Conservation (phyloP, 2,888 invertebrate species). For the Drosophila mayaguana region DNA sequence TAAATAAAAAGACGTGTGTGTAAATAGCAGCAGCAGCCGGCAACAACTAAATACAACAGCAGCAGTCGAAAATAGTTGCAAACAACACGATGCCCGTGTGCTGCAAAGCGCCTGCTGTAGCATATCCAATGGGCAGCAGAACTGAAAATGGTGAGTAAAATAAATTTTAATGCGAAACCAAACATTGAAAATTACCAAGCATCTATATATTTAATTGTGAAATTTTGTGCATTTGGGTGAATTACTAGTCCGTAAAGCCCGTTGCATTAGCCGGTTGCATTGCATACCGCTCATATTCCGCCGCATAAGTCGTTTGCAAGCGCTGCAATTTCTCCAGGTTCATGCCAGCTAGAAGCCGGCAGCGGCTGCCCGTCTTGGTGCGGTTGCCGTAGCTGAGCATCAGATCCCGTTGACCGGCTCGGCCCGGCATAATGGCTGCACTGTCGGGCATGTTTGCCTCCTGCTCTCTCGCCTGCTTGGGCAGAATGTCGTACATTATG, state of each 20-base stretch:
- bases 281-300: constrained; percentile 3
- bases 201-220: neutral
- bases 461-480: constrained; percentile 8
- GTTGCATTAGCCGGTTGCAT: constrained; percentile 5
- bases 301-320: constrained; percentile 42
- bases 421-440: constrained; percentile 12
- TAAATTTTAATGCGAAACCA: constrained; percentile 17
- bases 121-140: constrained; percentile 63
- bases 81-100: constrained; percentile 54
- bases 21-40: constrained; percentile 45
- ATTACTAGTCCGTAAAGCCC: neutral
- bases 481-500: constrained; percentile 41
- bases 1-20: constrained; percentile 40
- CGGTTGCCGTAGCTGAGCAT: constrained; percentile 50
- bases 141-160: constrained; percentile 73
- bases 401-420: constrained; percentile 22
- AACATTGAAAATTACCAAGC: constrained; percentile 1
- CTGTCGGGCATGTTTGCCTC: neutral
- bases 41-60: constrained; percentile 14
- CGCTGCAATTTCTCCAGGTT: constrained; percentile 14
- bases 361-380: constrained; percentile 27
- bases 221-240: constrained; percentile 11
- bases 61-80: neutral
- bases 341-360: neutral
- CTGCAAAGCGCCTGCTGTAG: constrained; percentile 46